These are phyloP conservation scores for Drosophila nigromelanica DNA, from an alignment of 1,140 invertebrate species.

Conservation along the genomic window DNA sequence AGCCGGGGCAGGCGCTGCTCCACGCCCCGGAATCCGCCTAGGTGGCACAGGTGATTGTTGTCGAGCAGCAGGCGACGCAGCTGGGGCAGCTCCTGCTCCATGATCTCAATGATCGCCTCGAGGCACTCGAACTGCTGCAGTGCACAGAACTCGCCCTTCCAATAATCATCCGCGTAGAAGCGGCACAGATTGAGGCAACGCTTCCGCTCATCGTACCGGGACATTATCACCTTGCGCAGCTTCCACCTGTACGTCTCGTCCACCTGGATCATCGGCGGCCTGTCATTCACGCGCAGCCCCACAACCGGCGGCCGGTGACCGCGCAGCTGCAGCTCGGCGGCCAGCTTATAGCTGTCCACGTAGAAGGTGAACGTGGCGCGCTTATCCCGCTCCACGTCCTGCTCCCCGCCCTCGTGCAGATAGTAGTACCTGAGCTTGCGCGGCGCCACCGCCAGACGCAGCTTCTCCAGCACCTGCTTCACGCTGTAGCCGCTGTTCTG, in stretches of 20 bases:
- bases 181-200: constrained; percentile 34
- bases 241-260: constrained; percentile 2
- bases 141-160: constrained; percentile 35
- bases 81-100: constrained; percentile 28
- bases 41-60: constrained; percentile 31
- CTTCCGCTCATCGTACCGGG: constrained; percentile 20
- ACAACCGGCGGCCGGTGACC: constrained; percentile 1
- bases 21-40: constrained; percentile 24
- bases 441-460: constrained; percentile 20
- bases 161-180: constrained; percentile 30
- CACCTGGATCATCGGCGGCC: constrained; percentile 25
- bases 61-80: constrained; percentile 39
- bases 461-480: constrained; percentile 11
- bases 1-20: constrained; percentile 34
- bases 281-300: constrained; percentile 26
- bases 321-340: constrained; percentile 22
- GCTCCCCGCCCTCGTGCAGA: constrained; percentile 40
- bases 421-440: constrained; percentile 22
- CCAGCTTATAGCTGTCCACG: constrained; percentile 38
- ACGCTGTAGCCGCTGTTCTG: constrained; percentile 4
- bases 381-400: constrained; percentile 29
- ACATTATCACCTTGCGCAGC: constrained; percentile 21
- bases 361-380: constrained; percentile 51
- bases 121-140: constrained; percentile 37
- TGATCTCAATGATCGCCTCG: constrained; percentile 21